These are phyloP conservation scores for Pogonophryne albipinna DNA, from an alignment of 2,797 vertebrate genomes.

Conservation along the genomic window DNA sequence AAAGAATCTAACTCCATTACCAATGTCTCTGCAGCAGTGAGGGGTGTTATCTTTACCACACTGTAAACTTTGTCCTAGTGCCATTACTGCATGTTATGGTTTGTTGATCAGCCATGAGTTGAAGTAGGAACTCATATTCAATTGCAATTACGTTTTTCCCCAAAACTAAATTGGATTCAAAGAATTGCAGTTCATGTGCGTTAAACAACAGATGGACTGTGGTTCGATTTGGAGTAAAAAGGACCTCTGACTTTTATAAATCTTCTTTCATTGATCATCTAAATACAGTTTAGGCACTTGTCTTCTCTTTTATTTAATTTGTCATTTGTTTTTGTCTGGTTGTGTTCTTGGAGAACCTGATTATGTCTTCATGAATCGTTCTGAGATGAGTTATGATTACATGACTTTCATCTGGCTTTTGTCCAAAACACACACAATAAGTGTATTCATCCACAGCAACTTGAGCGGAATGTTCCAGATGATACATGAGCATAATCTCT, in stretches of 20 bases:
- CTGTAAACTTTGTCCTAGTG: neutral
- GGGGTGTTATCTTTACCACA: neutral
- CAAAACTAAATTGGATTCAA: neutral
- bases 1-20: too few species aligned
- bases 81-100: neutral
- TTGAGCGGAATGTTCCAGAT: neutral
- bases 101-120: neutral
- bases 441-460: conserved; percentile 13
- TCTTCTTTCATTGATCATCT: too few species aligned
- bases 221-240: neutral
- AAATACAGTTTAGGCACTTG: too few species aligned
- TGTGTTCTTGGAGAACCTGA: neutral
- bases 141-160: neutral
- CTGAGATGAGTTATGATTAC: conserved; percentile 2
- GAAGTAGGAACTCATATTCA: neutral
- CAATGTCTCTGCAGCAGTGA: neutral
- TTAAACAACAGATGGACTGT: neutral
- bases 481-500: neutral
- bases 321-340: too few species aligned
- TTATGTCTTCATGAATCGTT: neutral
- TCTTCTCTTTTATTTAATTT: too few species aligned
- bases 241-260: neutral
- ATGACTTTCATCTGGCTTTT: neutral
- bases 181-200: neutral
- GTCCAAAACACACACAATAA: conserved; percentile 10